Base-by-base conservation (phyloP, 2,888 invertebrate genomes). In the Thecophora atra region DNA sequence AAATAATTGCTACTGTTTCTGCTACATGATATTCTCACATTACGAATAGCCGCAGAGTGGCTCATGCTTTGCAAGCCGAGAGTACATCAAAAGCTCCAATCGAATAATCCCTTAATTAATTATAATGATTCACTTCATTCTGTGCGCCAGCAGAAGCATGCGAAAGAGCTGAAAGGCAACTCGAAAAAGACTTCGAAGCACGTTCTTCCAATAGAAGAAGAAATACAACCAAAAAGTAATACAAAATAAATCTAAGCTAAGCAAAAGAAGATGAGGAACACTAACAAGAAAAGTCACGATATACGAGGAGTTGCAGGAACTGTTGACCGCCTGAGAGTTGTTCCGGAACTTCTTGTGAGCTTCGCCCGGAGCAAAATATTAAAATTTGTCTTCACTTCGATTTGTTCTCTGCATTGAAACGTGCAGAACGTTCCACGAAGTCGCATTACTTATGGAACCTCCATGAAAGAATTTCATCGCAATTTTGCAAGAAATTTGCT, bases 251-350 rank as follows among this genome's bases (percentile, higher is more conserved):
- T 28, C 30, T 62, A 30, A 72, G 72, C 66, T 68, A 74, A 54
- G 13, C 71, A 37, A 26, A 51, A 72, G 72, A 70, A 65, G 44
- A 74, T 19, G 64, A 56, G 37, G 37, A 72, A 58, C 75, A 72
- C 68, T 67, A 73, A 72, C 68, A 30, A 65, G 47, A n/a, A 66
- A 47, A 26, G 60, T 52, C 66, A 37, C 37, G 52, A 47, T 52
- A 54, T 42, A 47, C 24, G 72, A 51, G 71, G 68, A 70, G 71
- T 73, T 66, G 76, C 79, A 24, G 24, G 15, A 7, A 76, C 76
- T 79, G 79, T 81, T 81, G 81, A 77, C 79, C 81, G 78, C 78
- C 80, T 78, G 76, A 78, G 77, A 79, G 54, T 37, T 70, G 26
- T 64, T 52, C 64, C 63, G 28, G 54, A 54, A 70, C 51, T 19